Evolutionary conservation across 2,888 invertebrate species (phyloP), one percentile per base, ranked within the genome.

Genomic region (Cephus pygmeus): DNA sequence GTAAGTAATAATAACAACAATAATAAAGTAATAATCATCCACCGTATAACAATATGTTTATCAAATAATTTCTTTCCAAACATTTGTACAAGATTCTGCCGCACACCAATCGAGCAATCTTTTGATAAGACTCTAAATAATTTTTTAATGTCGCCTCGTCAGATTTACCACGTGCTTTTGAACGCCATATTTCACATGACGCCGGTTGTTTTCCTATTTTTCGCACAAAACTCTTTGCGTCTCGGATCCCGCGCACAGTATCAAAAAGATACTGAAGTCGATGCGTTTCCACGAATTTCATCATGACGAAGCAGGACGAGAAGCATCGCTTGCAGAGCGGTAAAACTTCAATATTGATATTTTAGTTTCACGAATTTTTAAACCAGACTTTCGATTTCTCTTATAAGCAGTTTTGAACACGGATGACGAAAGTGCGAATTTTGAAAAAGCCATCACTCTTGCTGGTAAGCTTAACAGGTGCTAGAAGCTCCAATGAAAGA

Each of bases 361-460:
- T 40, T 23, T 4, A 40, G 6, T 40, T 23, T 40, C 15, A 15
- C 15, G 15, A 15, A 6, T 23, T 1, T 23, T 40, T 23, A 1
- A 56, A 23, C 6, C 0, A 1, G 1, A 1, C 23, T 56, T 6
- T 23, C 1, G 6, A 56, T 56, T 56, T 56, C 9, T 56, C 56
- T 23, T 56, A 23, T 4, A 23, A 56, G 23, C 56, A 56, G 23
- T 6, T 23, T 56, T 56, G 56, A 23, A 23, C 23, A 6, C 56
- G 23, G 56, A 15, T 6, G 56, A 2, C 68, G 73, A 68, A 34
- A 33, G 31, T 33, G 73, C 69, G 12, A 68, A 56, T 56, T 77
- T 77, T 69, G 77, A 77, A 68, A n/a, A 34, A 68, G 77, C 77
- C 23, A 77, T 77, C 31, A 15, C 31, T 73, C 34, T 77, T 31